Evolutionary conservation across 2,113 vertebrate genomes (phyloP).

Genomic region (Oreotrochilus melanogaster): DNA sequence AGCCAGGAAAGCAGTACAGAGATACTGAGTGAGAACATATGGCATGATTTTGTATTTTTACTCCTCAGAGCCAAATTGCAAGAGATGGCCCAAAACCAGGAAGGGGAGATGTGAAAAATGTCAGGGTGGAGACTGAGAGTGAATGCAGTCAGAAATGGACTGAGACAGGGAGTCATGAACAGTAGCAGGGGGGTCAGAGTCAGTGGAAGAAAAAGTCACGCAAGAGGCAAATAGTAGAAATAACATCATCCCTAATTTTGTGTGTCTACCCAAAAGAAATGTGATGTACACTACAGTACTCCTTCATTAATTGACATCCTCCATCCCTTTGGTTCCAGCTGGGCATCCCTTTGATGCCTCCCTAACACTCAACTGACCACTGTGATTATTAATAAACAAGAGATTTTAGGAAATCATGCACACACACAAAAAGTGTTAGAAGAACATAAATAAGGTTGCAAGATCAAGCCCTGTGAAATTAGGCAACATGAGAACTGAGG

Average conservation of each 20-base stretch:
- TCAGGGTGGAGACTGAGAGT: not conserved
- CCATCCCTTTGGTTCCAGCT: not conserved
- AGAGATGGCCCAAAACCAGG: conserved; percentile 7
- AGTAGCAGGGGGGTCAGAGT: not conserved
- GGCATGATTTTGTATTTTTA: not conserved
- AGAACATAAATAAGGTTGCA: not conserved
- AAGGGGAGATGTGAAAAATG: not conserved
- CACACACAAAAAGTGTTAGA: not conserved
- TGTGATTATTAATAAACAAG: not conserved
- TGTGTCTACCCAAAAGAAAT: not conserved
- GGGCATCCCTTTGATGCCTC: not conserved
- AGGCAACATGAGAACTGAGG: not conserved
- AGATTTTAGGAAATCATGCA: not conserved
- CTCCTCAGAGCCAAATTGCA: not conserved
- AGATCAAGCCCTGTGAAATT: not conserved
- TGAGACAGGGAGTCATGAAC: not conserved
- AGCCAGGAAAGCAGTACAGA: conserved; percentile 8
- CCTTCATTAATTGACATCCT: not conserved
- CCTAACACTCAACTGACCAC: not conserved
- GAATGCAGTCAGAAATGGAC: not conserved
- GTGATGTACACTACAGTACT: not conserved
- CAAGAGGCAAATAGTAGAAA: not conserved
- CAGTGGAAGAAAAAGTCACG: rapidly evolving
- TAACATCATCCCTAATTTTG: not conserved
- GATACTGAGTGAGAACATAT: not conserved